These are phyloP conservation scores for Cuculus canorus DNA, from an alignment of 2,797 vertebrate genomes.

Conservation along the genomic window DNA sequence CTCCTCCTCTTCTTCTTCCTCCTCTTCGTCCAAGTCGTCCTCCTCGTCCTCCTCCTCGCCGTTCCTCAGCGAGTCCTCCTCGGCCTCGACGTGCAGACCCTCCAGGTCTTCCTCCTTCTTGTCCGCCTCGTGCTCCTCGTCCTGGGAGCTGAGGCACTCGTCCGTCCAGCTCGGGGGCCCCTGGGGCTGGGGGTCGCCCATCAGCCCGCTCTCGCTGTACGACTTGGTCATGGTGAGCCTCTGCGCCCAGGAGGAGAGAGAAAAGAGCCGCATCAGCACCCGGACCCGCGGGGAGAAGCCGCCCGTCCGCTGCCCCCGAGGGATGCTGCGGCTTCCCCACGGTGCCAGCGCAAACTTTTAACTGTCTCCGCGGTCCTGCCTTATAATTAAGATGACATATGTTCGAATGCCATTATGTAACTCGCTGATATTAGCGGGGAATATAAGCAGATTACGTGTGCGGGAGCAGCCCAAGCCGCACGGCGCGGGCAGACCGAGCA, in stretches of 20 bases:
- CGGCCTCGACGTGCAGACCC: constrained; percentile 71
- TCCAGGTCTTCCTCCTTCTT: constrained; percentile 83
- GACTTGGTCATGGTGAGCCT: constrained; percentile 91
- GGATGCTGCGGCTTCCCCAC: not conserved
- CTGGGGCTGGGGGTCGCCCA: constrained; percentile 82
- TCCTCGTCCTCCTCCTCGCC: constrained; percentile 88
- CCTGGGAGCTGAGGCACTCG: constrained; percentile 84
- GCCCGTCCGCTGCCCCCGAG: not conserved
- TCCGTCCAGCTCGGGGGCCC: constrained; percentile 84
- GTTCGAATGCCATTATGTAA: constrained; percentile 63
- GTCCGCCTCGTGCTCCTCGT: constrained; percentile 84
- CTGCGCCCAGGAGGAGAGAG: constrained; percentile 65
- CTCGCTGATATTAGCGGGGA: constrained; percentile 37
- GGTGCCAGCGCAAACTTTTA: not conserved
- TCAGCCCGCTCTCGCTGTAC: constrained; percentile 84
- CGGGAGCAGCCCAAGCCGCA: not conserved
- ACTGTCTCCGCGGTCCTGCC: constrained; percentile 7
- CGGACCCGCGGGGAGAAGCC: not conserved
- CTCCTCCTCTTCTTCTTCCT: constrained; percentile 88
- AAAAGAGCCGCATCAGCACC: constrained; percentile 19
- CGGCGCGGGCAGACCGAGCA: not conserved
- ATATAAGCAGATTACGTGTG: constrained; percentile 70
- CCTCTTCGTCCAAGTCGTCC: constrained; percentile 81
- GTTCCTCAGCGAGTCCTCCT: constrained; percentile 77
- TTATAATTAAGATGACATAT: constrained; percentile 12